Evolutionary conservation across 2,797 vertebrate species (phyloP), one percentile per base, ranked within the genome.

Genomic region (Liparis tanakae): DNA sequence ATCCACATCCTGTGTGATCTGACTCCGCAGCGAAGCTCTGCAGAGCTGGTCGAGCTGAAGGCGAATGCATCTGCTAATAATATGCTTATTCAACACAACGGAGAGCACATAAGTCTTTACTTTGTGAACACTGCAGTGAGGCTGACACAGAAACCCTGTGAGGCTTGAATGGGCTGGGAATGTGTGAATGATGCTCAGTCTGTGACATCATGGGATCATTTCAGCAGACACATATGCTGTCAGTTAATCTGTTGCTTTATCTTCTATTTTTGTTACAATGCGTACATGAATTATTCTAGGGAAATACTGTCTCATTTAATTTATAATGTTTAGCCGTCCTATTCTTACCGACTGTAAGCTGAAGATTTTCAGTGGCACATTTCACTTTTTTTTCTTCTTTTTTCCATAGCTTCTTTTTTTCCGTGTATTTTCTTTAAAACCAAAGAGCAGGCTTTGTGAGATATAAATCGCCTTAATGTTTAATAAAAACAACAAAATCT

Each of bases 1-100:
- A 70, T 84, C 67, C 83, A 79, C 79, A 72, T 81, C 80, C 85
- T 67, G 54, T 66, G 64, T 25, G 79, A 63, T 71, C 66, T 17
- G 74, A 87, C 56, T 76, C 77, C 70, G 7, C 66, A 8, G 74
- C 2, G 6, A 48, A 50, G 66, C 30, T 5, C 4, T 20, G 33
- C 13, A 68, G 43, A 13, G 33, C 36, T 1, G 22, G 59, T 61
- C 13, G 4, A 1, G 14, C 15, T 46, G 25, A 41, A 58, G n/a
- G n/a, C n/a, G 17, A 30, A 2, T 67, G 59, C 55, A 3, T 48
- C 4, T 12, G 14, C 1, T 6, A 58, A 17, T 30, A 73, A 51
- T 8, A 1, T 46, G 0, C 41, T 33, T 1, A 55, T 33, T 1
- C 50, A 53, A 58, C 0, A 9, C 2, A 5, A 1, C 25, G 10